phyloP scores from a whole-genome alignment of 2,888 invertebrate genomes.

The Sthenelais limicola region DNA sequence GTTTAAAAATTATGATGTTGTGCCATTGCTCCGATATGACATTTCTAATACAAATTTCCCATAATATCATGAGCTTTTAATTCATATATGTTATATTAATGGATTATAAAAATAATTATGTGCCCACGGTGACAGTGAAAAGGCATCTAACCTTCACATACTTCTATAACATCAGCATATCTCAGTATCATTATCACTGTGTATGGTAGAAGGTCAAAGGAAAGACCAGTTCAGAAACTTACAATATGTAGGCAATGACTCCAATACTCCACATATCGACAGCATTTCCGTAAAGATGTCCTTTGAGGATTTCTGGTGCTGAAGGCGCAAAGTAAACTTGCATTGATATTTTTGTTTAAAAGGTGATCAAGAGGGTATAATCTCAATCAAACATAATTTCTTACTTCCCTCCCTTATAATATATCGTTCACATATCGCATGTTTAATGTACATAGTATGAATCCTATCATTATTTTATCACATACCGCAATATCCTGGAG shows the following conservation, averaged over 20 bases:
- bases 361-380: too few species aligned
- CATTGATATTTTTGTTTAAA: too few species aligned
- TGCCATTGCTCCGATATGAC: not conserved
- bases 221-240: conserved; percentile 51
- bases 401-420: not conserved
- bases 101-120: too few species aligned
- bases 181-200: too few species aligned
- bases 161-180: too few species aligned
- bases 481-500: conserved; percentile 74
- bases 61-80: not conserved
- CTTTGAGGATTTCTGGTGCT: conserved; percentile 70
- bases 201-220: not conserved
- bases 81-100: not conserved
- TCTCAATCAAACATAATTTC: not conserved
- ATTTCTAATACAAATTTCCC: not conserved
- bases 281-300: conserved; percentile 56
- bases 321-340: conserved; percentile 35
- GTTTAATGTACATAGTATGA: not conserved
- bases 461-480: conserved; percentile 5
- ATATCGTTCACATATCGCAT: not conserved
- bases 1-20: too few species aligned
- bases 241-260: conserved; percentile 71
- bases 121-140: too few species aligned
- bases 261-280: conserved; percentile 72
- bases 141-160: too few species aligned